Conservation (phyloP, 2,797 vertebrate species). For the Rhyacichthys aspro region DNA sequence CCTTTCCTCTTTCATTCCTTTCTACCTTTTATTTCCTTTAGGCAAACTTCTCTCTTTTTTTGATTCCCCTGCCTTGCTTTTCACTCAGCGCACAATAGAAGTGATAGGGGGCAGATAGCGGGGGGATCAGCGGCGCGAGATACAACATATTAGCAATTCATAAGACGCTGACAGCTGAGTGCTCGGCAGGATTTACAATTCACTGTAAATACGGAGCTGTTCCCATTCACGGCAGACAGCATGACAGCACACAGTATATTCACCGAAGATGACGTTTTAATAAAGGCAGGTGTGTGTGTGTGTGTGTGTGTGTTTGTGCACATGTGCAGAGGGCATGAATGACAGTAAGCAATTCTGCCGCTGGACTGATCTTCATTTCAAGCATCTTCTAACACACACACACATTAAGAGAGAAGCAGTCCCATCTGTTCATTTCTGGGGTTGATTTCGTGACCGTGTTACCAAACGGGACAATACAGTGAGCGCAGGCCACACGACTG, state of each 20-base stretch:
- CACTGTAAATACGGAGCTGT: slow-evolving; percentile 75
- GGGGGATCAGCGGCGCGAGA: slow-evolving; percentile 57
- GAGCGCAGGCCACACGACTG: slow-evolving; percentile 62
- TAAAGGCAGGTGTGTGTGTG: slow-evolving; percentile 62
- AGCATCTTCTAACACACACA: slow-evolving; percentile 40
- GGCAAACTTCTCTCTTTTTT: slow-evolving; percentile 31
- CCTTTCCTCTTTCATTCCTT: slow-evolving; percentile 3
- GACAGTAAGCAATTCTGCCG: slow-evolving; percentile 69
- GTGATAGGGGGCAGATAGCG: slow-evolving; percentile 56
- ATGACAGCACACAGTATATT: slow-evolving; percentile 72
- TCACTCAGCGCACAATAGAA: slow-evolving; percentile 42
- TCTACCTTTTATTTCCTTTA: slow-evolving; percentile 29
- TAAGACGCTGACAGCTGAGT: slow-evolving; percentile 75
- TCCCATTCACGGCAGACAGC: slow-evolving; percentile 71
- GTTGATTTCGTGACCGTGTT: slow-evolving; percentile 58
- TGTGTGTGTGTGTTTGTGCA: slow-evolving; percentile 12
- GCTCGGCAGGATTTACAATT: slow-evolving; percentile 75
- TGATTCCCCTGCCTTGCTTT: slow-evolving; percentile 39
- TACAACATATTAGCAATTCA: slow-evolving; percentile 80
- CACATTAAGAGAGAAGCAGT: slow-evolving; percentile 22
- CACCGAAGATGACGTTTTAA: slow-evolving; percentile 75
- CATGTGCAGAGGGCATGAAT: slow-evolving; percentile 59
- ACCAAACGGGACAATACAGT: slow-evolving; percentile 58
- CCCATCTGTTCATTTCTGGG: slow-evolving; percentile 64
- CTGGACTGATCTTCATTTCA: slow-evolving; percentile 70